Percentiles rank a stretch among this genome's conserved stretches.
Evolutionary conservation across 1,140 invertebrate genomes (phyloP).

Genomic region (Zaprionus africanus): DNA sequence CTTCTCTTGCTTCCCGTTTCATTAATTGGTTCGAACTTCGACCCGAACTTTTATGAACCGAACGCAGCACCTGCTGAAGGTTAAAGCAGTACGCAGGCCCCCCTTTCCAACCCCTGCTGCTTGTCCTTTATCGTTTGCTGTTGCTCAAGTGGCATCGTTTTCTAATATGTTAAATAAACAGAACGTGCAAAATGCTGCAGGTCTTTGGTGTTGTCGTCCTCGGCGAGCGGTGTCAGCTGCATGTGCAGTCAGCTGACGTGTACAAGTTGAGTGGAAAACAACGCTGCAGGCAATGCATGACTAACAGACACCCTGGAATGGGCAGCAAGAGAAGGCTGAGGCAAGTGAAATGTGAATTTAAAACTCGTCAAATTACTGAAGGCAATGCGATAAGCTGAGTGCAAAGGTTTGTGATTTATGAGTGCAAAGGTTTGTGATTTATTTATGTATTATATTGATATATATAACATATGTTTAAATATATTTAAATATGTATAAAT

Average conservation of each 20-base stretch:
- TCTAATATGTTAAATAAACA: constrained; percentile 60
- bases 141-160: constrained; percentile 1
- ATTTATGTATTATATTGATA: too few relatives aligned
- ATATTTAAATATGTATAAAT: neutral
- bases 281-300: neutral
- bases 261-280: constrained; percentile 26
- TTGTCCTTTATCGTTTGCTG: neutral
- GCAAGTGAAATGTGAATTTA: too few relatives aligned
- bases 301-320: constrained; percentile 7
- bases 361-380: too few relatives aligned
- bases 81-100: neutral
- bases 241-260: constrained; percentile 39
- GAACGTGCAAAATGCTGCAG: constrained; percentile 49
- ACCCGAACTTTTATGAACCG: constrained; percentile 3
- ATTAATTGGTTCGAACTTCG: constrained; percentile 46
- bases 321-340: too few relatives aligned
- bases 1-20: constrained; percentile 8
- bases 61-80: neutral
- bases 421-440: too few relatives aligned
- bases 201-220: neutral
- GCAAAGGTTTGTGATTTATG: too few relatives aligned
- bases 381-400: too few relatives aligned
- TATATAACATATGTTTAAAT: too few relatives aligned
- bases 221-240: constrained; percentile 36
- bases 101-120: neutral